Conservation (phyloP, 2,797 vertebrate genomes). For the Tapirus indicus region DNA sequence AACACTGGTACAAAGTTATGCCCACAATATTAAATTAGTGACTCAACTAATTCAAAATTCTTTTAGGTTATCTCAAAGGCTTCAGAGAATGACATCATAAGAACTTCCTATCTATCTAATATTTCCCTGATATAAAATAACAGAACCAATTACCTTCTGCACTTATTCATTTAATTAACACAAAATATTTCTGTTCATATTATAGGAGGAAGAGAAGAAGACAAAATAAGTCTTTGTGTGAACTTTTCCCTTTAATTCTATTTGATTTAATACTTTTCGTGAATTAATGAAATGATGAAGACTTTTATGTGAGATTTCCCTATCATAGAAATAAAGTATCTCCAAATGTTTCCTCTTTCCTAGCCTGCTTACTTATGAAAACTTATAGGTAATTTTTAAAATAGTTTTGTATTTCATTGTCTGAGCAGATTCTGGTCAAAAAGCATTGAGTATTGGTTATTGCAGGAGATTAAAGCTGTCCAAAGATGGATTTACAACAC, state of each 20-base stretch:
- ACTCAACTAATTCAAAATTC: not conserved
- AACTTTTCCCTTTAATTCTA: constrained; percentile 30
- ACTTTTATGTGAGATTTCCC: constrained; percentile 61
- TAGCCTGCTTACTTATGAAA: constrained; percentile 64
- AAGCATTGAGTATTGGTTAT: not conserved
- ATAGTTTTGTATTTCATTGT: not conserved
- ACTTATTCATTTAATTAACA: not conserved
- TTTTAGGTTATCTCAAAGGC: not conserved
- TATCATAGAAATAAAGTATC: constrained; percentile 76
- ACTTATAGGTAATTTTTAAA: not conserved
- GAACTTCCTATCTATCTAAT: not conserved
- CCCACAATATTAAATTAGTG: not conserved
- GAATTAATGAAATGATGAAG: constrained; percentile 58
- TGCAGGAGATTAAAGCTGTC: not conserved
- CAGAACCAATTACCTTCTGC: not conserved
- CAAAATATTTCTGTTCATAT: constrained; percentile 50
- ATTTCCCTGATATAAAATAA: not conserved
- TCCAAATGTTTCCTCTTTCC: constrained; percentile 29
- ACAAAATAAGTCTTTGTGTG: not conserved
- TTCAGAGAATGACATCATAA: constrained; percentile 1
- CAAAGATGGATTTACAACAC: not conserved
- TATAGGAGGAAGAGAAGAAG: constrained; percentile 72
- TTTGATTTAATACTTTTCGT: not conserved
- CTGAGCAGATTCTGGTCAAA: constrained; percentile 28
- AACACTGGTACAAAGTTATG: not conserved